These are phyloP conservation scores for Sphyrna mokarran DNA, from an alignment of 2,113 vertebrate genomes.

Conservation along the genomic window DNA sequence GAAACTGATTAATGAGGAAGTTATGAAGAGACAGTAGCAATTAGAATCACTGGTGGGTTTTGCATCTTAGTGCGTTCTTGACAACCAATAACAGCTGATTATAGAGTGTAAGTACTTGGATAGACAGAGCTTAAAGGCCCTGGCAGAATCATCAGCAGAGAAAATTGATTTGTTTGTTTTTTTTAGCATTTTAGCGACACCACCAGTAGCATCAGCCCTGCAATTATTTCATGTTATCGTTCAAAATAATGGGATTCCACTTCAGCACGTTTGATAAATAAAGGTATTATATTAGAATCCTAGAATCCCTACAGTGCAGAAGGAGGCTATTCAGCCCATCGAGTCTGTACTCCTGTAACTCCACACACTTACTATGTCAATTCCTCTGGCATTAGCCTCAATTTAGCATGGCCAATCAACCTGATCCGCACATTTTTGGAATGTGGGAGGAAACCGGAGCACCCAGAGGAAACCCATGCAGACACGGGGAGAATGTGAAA, in stretches of 20 bases:
- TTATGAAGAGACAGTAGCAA: neutral
- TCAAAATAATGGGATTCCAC: neutral
- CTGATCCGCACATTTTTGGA: too few species aligned
- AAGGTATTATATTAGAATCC: neutral
- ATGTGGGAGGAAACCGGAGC: too few species aligned
- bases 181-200: neutral
- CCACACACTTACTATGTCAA: too few species aligned
- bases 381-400: too few species aligned
- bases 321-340: too few species aligned
- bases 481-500: too few species aligned
- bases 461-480: too few species aligned
- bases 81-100: neutral
- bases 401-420: too few species aligned
- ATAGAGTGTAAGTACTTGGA: neutral
- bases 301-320: too few species aligned
- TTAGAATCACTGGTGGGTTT: neutral
- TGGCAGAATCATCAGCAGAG: neutral
- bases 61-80: neutral
- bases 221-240: neutral
- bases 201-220: neutral
- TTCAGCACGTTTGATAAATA: neutral
- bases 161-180: neutral
- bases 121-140: neutral
- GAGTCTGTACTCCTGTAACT: too few species aligned
- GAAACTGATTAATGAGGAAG: constrained; percentile 25